Conservation (phyloP, 2,888 invertebrate genomes). For the Ceriagrion tenellum region DNA sequence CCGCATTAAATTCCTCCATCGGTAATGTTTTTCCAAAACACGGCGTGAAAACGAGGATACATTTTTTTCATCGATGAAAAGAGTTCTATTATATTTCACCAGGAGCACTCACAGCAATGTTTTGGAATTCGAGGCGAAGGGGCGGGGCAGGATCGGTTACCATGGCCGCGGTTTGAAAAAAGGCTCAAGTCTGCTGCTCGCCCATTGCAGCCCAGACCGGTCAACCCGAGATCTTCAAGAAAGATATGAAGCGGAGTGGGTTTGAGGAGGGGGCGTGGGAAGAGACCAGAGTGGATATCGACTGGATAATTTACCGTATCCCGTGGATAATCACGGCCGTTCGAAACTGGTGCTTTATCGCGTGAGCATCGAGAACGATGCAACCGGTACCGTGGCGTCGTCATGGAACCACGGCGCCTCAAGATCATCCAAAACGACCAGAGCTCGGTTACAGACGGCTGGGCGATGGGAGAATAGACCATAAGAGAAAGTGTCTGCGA, state of each 20-base stretch:
- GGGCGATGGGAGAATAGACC: not conserved
- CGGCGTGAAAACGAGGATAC: not conserved
- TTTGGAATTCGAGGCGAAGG: not conserved
- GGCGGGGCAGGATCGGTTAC: not conserved
- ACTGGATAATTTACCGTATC: not conserved
- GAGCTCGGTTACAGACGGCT: no score
- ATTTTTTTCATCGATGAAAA: not conserved
- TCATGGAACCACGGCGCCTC: not conserved
- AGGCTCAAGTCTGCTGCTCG: not conserved
- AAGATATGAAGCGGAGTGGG: not conserved
- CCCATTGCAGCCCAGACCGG: not conserved
- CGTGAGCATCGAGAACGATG: not conserved
- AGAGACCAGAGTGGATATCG: not conserved
- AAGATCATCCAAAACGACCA: not conserved
- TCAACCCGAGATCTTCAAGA: not conserved
- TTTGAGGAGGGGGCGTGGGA: not conserved
- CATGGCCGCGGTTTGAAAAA: not conserved
- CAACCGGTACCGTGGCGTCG: not conserved
- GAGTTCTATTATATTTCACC: not conserved
- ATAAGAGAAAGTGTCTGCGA: no score
- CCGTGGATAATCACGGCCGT: not conserved
- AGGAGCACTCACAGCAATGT: not conserved
- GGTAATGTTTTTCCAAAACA: not conserved
- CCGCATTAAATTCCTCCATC: not conserved
- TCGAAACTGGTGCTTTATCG: not conserved